Evolutionary conservation across 2,113 vertebrate species (phyloP).

Genomic region (Triplophysa rosa): DNA sequence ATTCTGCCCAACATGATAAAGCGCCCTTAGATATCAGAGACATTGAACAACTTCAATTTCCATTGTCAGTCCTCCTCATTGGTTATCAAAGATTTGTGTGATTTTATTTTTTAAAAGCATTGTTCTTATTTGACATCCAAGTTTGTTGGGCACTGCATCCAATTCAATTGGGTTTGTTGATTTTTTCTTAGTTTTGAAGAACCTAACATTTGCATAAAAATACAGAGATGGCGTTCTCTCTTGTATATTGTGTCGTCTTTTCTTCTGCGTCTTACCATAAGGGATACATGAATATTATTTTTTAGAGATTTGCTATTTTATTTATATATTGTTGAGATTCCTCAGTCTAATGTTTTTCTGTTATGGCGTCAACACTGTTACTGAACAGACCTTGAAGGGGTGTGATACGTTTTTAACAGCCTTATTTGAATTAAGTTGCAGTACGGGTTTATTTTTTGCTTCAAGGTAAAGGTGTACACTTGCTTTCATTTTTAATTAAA

Average conservation of each 20-base stretch:
- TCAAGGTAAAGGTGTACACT: constrained; percentile 14
- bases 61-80: neutral
- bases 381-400: neutral
- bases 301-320: neutral
- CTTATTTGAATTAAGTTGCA: constrained; percentile 17
- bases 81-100: neutral
- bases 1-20: neutral
- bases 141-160: neutral
- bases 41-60: neutral
- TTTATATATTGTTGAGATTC: neutral
- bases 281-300: neutral
- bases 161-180: neutral
- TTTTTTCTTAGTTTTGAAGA: neutral
- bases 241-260: neutral
- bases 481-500: constrained; percentile 27
- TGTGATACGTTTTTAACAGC: neutral
- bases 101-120: neutral
- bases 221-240: neutral
- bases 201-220: neutral
- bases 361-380: neutral
- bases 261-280: neutral
- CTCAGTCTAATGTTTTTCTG: neutral
- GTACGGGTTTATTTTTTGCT: neutral
- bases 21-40: neutral
- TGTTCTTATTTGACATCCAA: neutral